Evolutionary conservation across 2,888 invertebrate species (phyloP).

Genomic region (Sinohyriopsis cumingii): DNA sequence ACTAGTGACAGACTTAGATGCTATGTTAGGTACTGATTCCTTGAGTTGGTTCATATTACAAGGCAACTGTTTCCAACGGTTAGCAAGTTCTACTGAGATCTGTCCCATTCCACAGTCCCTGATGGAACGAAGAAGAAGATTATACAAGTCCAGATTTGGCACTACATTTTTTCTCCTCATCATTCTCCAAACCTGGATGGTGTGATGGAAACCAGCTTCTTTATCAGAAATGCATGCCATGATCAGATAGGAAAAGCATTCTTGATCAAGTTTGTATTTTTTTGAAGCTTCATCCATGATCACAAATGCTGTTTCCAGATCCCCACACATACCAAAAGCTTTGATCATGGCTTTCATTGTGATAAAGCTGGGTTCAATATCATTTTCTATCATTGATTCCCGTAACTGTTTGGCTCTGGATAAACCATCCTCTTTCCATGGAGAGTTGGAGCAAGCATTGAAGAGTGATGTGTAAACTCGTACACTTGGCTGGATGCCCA

Average conservation of each 20-base stretch:
- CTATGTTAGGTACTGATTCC: too few species aligned
- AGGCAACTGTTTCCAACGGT: too few species aligned
- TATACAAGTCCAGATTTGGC: constrained; percentile 84
- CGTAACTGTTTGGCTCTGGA: constrained; percentile 80
- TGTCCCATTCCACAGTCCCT: constrained; percentile 84
- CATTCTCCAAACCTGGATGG: constrained; percentile 87
- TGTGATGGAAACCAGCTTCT: constrained; percentile 86
- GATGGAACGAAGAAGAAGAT: constrained; percentile 84
- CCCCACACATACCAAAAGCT: constrained; percentile 89
- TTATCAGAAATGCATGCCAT: constrained; percentile 88
- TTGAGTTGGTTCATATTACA: too few species aligned
- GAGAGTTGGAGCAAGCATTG: constrained; percentile 89
- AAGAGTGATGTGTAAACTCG: constrained; percentile 89
- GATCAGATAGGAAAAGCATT: constrained; percentile 84
- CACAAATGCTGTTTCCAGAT: constrained; percentile 83
- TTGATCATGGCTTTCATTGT: constrained; percentile 93
- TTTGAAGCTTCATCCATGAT: constrained; percentile 87
- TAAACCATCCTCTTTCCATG: constrained; percentile 79
- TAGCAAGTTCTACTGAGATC: too few species aligned
- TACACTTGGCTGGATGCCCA: constrained; percentile 79
- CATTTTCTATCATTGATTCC: constrained; percentile 81
- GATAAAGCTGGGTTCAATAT: constrained; percentile 79
- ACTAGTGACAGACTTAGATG: too few species aligned
- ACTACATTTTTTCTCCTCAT: constrained; percentile 79
- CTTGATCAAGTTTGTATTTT: constrained; percentile 73